phyloP scores from a whole-genome alignment of 2,113 vertebrate genomes.

The Tiliqua scincoides region DNA sequence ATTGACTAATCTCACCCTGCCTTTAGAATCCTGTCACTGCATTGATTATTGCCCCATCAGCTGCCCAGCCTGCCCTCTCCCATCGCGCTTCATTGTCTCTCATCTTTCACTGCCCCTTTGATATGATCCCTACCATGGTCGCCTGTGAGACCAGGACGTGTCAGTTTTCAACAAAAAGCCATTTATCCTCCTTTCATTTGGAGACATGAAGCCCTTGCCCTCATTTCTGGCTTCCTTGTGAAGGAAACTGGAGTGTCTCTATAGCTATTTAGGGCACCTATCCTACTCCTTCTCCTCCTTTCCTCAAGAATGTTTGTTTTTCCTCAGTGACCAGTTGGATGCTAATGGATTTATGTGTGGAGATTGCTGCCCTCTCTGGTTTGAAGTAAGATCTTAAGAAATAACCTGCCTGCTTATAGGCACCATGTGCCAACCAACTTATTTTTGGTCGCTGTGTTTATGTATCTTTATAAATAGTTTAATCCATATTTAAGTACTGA shows the following conservation, averaged over 20 bases:
- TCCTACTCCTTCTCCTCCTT: neutral
- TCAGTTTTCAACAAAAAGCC: slow-evolving; percentile 53
- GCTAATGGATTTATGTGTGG: neutral
- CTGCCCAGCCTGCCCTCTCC: neutral
- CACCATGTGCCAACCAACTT: slow-evolving; percentile 40
- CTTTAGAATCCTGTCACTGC: neutral
- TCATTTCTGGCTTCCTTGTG: neutral
- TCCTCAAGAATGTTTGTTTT: neutral
- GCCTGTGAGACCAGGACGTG: slow-evolving; percentile 1
- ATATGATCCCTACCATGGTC: neutral
- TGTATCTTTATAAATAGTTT: slow-evolving; percentile 60
- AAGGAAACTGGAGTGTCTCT: neutral
- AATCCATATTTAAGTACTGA: slow-evolving; percentile 25
- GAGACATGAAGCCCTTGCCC: neutral
- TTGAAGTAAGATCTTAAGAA: slow-evolving; percentile 1
- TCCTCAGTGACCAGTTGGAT: neutral
- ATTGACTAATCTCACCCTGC: neutral
- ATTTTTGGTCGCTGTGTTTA: slow-evolving; percentile 58
- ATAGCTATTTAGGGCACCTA: no score
- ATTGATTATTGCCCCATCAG: neutral
- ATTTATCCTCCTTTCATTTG: neutral
- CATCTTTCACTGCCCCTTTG: neutral
- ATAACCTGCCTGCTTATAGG: neutral
- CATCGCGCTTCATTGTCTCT: neutral
- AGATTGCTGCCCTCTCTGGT: slow-evolving; percentile 18